Percentiles rank a stretch among this genome's conserved stretches.
Conservation (phyloP, 2,113 vertebrate species). For the Siphamia tubifer region DNA sequence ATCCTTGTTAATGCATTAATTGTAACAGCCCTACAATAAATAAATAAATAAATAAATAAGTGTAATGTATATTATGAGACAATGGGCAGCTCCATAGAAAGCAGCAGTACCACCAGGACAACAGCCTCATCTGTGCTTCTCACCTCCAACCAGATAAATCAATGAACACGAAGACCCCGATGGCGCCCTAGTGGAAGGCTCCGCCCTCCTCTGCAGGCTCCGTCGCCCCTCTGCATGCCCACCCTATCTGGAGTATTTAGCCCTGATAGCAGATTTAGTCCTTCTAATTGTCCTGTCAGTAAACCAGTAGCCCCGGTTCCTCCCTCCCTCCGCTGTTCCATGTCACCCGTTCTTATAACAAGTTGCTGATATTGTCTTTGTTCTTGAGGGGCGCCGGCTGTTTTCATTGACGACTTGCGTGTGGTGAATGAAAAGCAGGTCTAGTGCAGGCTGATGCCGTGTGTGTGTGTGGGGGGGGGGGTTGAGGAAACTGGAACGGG, state of each 20-base stretch:
- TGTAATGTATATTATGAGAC: too few species aligned
- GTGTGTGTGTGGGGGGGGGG: too few species aligned
- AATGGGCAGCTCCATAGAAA: not conserved
- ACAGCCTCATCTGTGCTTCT: not conserved
- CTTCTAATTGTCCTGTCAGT: slow-evolving; percentile 84
- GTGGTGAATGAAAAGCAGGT: slow-evolving; percentile 33
- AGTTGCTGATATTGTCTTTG: slow-evolving; percentile 36
- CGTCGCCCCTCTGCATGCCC: slow-evolving; percentile 49
- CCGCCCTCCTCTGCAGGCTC: not conserved
- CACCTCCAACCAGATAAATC: slow-evolving; percentile 38
- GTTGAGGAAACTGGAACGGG: not conserved
- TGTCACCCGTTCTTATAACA: slow-evolving; percentile 12
- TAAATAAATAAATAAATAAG: too few species aligned
- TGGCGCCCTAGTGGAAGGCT: not conserved
- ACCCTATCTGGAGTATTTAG: slow-evolving; percentile 85
- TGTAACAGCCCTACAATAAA: too few species aligned
- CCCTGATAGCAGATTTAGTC: slow-evolving; percentile 81
- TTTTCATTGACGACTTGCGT: slow-evolving; percentile 8
- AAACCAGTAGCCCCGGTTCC: slow-evolving; percentile 71
- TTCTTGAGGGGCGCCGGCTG: slow-evolving; percentile 28
- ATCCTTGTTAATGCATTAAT: too few species aligned
- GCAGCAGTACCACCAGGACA: not conserved
- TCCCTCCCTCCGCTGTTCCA: slow-evolving; percentile 8
- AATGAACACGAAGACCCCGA: slow-evolving; percentile 23
- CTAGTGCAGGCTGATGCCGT: not conserved